Evolutionary conservation across 2,113 vertebrate species (phyloP), one percentile per base, ranked within the genome.

Genomic region (Bubo scandiacus): DNA sequence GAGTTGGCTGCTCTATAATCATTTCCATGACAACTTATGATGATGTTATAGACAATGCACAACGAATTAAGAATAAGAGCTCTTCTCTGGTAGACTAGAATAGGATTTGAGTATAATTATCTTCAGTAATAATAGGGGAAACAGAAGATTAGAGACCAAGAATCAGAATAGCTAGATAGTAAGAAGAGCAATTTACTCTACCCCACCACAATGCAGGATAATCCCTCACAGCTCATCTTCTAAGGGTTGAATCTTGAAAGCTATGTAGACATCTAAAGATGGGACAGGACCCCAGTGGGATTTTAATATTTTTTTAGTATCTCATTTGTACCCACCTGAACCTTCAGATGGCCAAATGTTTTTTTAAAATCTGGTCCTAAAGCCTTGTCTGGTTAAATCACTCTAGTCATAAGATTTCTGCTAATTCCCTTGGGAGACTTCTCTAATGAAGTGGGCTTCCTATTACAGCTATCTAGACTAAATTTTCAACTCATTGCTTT

Each of bases 11-110:
- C 59, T 86, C 85, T 81, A 61, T 45, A 73, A 81, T 94, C 8
- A 86, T 88, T 95, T 95, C 87, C 95, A 90, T 74, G 91, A 75
- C 78, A 95, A 78, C 6, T 78, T 94, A 22, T 55, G 58, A 92
- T 77, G 71, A 91, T 91, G 74, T 71, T 81, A 95, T 22, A 55
- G 62, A 62, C 54, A 95, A 91, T 90, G 51, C 25, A 86, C 61
- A 84, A 73, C 47, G 61, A 73, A 84, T 90, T 88, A 82, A 77
- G 66, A 95, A 51, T 15, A 89, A 83, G 49, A 81, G 15, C 55
- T 86, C 78, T 91, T 67, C 58, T 73, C 52, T 70, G 54, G 62
- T 74, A 86, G 79, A 88, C 6, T 83, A 66, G 30, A 70, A 70
- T 85, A 75, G 62, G 68, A 91, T 90, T 92, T 85, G 45, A 85